phyloP scores from a whole-genome alignment of 2,797 vertebrate genomes.

The Oreochromis mossambicus region DNA sequence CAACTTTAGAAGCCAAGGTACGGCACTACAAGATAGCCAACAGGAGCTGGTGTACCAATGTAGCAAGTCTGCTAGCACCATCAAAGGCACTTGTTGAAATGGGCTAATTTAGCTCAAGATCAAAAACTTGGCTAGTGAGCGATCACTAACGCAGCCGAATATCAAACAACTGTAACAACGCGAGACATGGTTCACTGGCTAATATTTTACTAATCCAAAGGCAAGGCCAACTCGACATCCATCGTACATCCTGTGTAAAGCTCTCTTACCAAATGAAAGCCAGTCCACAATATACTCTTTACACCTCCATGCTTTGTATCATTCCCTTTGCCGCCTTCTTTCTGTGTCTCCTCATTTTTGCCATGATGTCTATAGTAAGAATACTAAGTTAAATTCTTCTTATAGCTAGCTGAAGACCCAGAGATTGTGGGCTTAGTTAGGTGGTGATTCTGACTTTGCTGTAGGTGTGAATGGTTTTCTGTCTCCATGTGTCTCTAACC shows the following conservation, averaged over 20 bases:
- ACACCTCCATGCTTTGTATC: neutral
- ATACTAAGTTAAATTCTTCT: neutral
- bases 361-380: neutral
- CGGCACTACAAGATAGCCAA: neutral
- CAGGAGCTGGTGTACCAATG: neutral
- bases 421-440: neutral
- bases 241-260: neutral
- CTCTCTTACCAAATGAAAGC: neutral
- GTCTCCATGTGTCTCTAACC: neutral
- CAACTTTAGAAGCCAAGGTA: neutral
- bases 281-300: neutral
- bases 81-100: neutral
- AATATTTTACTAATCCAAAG: neutral
- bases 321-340: neutral
- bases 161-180: neutral
- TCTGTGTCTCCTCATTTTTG: neutral
- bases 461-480: neutral
- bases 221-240: neutral
- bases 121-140: neutral
- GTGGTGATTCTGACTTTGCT: neutral
- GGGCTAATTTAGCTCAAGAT: neutral
- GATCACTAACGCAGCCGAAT: neutral
- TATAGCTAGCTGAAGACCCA: neutral
- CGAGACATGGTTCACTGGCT: neutral
- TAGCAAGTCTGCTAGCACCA: neutral